Evolutionary conservation across 2,888 invertebrate species (phyloP).

Genomic region (Acrobasis repandana): DNA sequence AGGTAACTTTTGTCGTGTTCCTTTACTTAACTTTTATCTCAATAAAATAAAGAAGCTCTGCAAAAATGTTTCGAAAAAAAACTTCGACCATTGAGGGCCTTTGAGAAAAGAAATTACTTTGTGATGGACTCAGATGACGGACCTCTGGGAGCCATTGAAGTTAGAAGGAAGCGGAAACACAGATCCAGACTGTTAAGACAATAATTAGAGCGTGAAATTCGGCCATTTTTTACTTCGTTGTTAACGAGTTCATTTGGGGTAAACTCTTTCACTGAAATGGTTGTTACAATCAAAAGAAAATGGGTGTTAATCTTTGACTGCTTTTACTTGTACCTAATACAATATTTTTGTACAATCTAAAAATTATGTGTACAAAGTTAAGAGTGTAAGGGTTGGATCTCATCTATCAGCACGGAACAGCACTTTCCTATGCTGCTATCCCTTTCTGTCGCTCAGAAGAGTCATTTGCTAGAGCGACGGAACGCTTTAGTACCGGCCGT

Average conservation of each 20-base stretch:
- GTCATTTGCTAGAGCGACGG: no score
- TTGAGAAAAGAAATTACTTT: slow-evolving; percentile 37
- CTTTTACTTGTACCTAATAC: neutral
- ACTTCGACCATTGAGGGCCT: slow-evolving; percentile 26
- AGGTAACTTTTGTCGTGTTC: no score
- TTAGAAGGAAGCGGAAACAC: slow-evolving; percentile 30
- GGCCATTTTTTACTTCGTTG: slow-evolving; percentile 7
- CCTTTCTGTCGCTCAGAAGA: no score
- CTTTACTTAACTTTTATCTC: neutral
- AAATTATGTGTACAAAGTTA: no score
- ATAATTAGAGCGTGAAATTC: slow-evolving; percentile 21
- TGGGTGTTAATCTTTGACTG: neutral
- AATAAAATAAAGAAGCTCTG: neutral
- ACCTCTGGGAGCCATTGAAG: slow-evolving; percentile 31
- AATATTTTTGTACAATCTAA: no score
- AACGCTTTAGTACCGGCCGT: no score
- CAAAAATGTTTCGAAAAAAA: slow-evolving; percentile 24
- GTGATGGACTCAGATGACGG: slow-evolving; percentile 31
- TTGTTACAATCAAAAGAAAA: neutral
- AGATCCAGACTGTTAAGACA: slow-evolving; percentile 6
- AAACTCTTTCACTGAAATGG: neutral
- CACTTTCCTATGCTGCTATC: no score
- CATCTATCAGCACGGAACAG: no score
- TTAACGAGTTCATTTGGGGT: neutral
- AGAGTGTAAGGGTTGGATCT: no score